Evolutionary conservation across 2,113 vertebrate species (phyloP), one percentile per base, ranked within the genome.

Genomic region (Puffinus mauretanicus): DNA sequence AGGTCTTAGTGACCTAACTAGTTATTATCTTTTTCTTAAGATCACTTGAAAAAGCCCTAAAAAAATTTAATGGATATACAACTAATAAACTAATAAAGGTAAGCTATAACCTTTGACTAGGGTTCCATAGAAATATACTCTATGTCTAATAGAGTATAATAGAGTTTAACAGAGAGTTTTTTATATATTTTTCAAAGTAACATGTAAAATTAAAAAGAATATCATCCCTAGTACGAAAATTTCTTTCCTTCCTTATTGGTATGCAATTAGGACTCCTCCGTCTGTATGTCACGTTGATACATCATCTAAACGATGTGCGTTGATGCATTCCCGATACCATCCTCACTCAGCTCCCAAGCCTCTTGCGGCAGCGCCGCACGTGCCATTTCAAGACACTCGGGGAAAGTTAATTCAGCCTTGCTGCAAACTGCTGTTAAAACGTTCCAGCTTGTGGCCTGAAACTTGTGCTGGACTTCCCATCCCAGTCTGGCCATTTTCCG

Each of bases 301-400:
- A 42, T 88, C 25, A 29, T 49, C 54, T 61, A 30, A 57, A 82
- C 76, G 8, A 38, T 4, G 21, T 38, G n/a, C 38, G 10, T 21
- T 52, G 82, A 24, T 70, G 73, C 44, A 16, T 91, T 85, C 19
- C 73, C 5, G 6, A 57, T 26, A 3, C 21, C 32, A 32, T 46
- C 49, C 69, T 73, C 17, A 10, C 36, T 70, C 29, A 14, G 65
- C 25, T 86, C 27, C 72, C 47, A 34, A 8, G 40, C n/a, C 40
- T 36, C 29, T 46, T 34, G 32, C 0, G 3, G 52, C 47, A 38
- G 40, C 51, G 46, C 36, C 3, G 0, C 36, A 18, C 0, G 0
- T 0, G 1, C 16, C 51, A 11, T 49, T 76, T 57, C 29, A 16
- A 32, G 57, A 32, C 40, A 8, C 19, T 5, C 26, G 84, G 25